These are phyloP conservation scores for honey bee (Apis mellifera) DNA, from an alignment of 1,140 invertebrate genomes.

Conservation along the genomic window Amel_HAv3.1 CM009932.2:14272501-14273000, in stretches of 20 bases:
- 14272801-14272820: conserved; percentile 80
- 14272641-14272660: conserved; percentile 71
- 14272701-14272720: neutral
- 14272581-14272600: conserved; percentile 76
- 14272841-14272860: conserved; percentile 80
- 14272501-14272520: conserved; percentile 92
- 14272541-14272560: conserved; percentile 76
- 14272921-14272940: neutral
- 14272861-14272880: conserved; percentile 81
- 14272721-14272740: conserved; percentile 78
- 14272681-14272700: neutral
- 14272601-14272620: conserved; percentile 82
- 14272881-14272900: conserved; percentile 76
- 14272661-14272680: neutral
- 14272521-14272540: conserved; percentile 88
- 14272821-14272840: conserved; percentile 79
- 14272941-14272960: neutral
- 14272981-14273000: neutral
- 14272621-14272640: conserved; percentile 82
- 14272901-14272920: conserved; percentile 9
- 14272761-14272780: conserved; percentile 92
- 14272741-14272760: conserved; percentile 92
- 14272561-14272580: conserved; percentile 76
- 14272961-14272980: neutral
- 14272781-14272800: conserved; percentile 87